Base-by-base conservation (phyloP, 2,888 invertebrate species). In the Patella pellucida region DNA sequence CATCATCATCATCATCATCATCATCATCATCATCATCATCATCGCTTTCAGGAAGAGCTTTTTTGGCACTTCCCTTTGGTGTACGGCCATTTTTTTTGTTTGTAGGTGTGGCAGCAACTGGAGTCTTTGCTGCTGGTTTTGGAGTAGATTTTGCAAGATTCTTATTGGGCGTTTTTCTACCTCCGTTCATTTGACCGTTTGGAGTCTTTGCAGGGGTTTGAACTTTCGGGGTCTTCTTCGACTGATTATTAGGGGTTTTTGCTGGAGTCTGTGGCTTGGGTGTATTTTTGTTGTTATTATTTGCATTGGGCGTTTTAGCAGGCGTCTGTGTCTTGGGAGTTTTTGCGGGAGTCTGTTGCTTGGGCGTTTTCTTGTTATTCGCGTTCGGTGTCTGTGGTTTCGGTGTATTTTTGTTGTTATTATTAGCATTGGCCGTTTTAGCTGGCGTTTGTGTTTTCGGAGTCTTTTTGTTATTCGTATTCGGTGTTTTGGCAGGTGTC, bases 191-290 rank as follows among this genome's bases (percentile, higher is more conserved):
- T 56, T 69, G 56, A 69, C 51, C 14, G 5, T 50, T 27, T 1
- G 69, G 72, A 16, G 54, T 76, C 50, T 54, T 68, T 31, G 27
- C 56, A 16, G 56, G 54, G 14, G 69, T 41, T 19, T 67, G 41
- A 71, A 69, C 72, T 52, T 74, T 62, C 1, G 62, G 62, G 4
- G 62, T 62, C 14, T 19, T 23, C 23, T 62, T 62, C 3, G 23
- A 41, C 9, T 41, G 41, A 41, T 41, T 41, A 41, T 41, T 27
- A 1, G 69, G 72, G 12, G 50, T 72, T 50, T 54, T 68, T 31
- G 27, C 56, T 12, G 56, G 54, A 16, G 69, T 19, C 31, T 67
- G 41, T 68, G 69, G 69, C 41, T 74, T 62, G 7, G 62, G 62
- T 11, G 62, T 62, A 12, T 19, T 23, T 41, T 41, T 41, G 41